Percentiles rank a stretch among this genome's conserved stretches.
Evolutionary conservation across 2,113 vertebrate species (phyloP).

Genomic region (Dipodomys merriami): DNA sequence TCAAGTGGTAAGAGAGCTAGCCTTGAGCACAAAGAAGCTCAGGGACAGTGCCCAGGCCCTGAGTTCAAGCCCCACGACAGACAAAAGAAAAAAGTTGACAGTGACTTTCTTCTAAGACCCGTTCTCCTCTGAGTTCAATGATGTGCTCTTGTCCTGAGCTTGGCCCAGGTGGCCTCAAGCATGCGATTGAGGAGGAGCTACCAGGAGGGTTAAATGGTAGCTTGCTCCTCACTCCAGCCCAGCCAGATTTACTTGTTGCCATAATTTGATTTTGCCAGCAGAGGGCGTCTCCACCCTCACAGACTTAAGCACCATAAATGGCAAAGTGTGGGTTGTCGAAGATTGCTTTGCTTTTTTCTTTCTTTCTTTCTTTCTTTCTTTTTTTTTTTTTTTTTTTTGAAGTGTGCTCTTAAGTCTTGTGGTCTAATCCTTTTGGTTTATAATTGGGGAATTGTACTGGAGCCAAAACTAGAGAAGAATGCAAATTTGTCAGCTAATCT

Average conservation of each 20-base stretch:
- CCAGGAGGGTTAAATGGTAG: neutral
- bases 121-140: neutral
- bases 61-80: no score
- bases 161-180: no score
- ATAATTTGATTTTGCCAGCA: conserved; percentile 45
- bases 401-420: neutral
- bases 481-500: conserved; percentile 31
- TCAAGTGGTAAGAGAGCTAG: no score
- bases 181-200: neutral
- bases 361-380: no score
- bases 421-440: neutral
- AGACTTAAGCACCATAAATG: neutral
- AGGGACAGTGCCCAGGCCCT: no score
- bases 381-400: neutral
- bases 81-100: no score
- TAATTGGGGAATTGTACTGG: neutral
- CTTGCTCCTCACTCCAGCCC: neutral
- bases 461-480: conserved; percentile 13
- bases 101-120: neutral
- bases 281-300: conserved; percentile 51
- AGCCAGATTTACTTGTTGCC: neutral
- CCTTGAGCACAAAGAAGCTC: no score
- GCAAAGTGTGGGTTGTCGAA: neutral
- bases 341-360: no score
- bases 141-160: accelerated